These are phyloP conservation scores for Acrobasis repandana DNA, from an alignment of 2,888 invertebrate species.

Conservation along the genomic window DNA sequence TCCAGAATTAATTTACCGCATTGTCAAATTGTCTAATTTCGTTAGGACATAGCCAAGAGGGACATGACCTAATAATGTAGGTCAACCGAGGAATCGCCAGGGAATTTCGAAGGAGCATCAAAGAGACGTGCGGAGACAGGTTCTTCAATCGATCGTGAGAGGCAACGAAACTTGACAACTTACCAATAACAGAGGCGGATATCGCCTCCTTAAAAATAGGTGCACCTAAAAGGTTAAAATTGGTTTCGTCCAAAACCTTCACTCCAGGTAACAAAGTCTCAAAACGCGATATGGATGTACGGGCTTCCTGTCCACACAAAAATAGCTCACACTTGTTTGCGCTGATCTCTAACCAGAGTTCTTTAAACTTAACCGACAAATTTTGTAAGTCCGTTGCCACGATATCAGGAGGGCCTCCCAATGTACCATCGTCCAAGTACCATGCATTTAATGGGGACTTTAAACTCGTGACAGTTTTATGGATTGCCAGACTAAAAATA, in stretches of 20 bases:
- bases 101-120: no score
- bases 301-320: neutral
- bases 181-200: no score
- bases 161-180: no score
- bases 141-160: neutral
- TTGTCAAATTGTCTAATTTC: no score
- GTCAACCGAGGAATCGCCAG: no score
- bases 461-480: no score
- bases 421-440: conserved; percentile 1
- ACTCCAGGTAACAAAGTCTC: no score
- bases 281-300: neutral
- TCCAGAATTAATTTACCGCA: no score
- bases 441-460: neutral
- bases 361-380: neutral
- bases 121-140: no score
- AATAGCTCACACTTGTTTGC: neutral
- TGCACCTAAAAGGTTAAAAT: neutral
- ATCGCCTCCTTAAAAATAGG: conserved; percentile 1
- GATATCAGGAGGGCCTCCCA: neutral
- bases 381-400: neutral
- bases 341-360: neutral
- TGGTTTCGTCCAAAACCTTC: neutral
- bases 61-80: no score
- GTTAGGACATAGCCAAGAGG: no score
- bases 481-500: no score